Conservation (phyloP, 2,797 vertebrate genomes). For the Tenualosa ilisha region DNA sequence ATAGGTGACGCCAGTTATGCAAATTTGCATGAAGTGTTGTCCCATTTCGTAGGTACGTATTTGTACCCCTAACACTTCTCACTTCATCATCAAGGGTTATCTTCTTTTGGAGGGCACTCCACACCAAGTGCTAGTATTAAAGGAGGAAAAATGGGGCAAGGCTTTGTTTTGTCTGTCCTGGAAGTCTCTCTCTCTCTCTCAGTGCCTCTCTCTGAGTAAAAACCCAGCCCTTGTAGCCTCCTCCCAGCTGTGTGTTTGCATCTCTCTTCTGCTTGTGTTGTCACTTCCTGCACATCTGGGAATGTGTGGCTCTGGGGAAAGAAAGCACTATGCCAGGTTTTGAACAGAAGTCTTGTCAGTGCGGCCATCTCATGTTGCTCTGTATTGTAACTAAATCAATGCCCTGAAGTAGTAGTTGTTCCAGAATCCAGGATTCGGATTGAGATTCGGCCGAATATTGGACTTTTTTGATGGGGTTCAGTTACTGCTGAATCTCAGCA, state of each 20-base stretch:
- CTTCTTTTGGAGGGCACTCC: no score
- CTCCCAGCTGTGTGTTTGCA: background rate
- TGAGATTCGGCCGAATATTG: no score
- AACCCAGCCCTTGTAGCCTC: background rate
- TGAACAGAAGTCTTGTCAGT: background rate
- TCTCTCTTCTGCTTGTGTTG: constrained; percentile 8
- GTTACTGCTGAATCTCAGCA: no score
- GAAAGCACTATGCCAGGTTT: background rate
- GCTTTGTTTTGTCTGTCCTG: background rate
- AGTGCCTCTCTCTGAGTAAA: background rate
- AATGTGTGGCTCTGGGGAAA: background rate
- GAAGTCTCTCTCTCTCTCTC: background rate
- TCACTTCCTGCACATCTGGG: constrained; percentile 9
- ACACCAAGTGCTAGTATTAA: no score
- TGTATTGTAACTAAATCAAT: background rate
- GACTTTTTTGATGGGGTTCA: no score
- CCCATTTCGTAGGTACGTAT: no score
- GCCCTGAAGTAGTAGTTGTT: background rate
- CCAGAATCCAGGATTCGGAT: no score
- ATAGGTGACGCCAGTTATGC: no score
- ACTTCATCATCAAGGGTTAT: no score
- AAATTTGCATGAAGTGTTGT: no score
- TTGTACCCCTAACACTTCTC: no score
- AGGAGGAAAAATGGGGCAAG: no score
- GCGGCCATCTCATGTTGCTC: background rate